phyloP scores from a whole-genome alignment of 1,140 invertebrate species.

The Chionoecetes opilio region DNA sequence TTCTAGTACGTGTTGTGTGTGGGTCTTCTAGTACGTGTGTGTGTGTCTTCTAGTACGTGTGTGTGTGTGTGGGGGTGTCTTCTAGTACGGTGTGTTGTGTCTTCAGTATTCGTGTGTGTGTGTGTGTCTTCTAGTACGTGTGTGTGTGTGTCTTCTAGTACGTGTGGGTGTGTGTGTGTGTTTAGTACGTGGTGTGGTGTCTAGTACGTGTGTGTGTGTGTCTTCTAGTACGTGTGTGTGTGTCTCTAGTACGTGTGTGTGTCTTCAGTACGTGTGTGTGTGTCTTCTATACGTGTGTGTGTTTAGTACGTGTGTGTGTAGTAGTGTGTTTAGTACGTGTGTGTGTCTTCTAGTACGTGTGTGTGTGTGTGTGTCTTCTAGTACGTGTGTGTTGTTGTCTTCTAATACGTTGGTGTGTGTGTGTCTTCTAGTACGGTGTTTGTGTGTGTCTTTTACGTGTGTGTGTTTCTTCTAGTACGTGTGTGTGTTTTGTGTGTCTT shows the following conservation, averaged over 20 bases:
- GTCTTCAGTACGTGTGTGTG: background rate
- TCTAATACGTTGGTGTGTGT: background rate
- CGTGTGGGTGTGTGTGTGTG: background rate
- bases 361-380: too few relatives aligned
- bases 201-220: background rate
- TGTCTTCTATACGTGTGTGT: too few relatives aligned
- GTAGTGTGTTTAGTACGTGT: background rate
- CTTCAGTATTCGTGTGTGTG: background rate
- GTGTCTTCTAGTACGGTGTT: background rate
- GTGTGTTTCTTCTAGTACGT: too few relatives aligned
- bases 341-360: too few relatives aligned
- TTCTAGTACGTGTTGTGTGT: too few relatives aligned
- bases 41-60: background rate
- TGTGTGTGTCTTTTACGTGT: background rate
- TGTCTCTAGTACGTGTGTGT: background rate
- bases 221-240: too few relatives aligned
- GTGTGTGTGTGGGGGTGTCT: too few relatives aligned
- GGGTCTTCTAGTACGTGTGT: background rate
- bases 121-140: background rate
- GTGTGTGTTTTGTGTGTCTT: too few relatives aligned
- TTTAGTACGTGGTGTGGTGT: background rate
- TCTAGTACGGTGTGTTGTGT: too few relatives aligned
- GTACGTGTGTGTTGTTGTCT: background rate
- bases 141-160: too few relatives aligned
- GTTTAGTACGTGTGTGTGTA: background rate